These are phyloP conservation scores for Labeo catla DNA, from an alignment of 2,113 vertebrate species.

Conservation along the genomic window DNA sequence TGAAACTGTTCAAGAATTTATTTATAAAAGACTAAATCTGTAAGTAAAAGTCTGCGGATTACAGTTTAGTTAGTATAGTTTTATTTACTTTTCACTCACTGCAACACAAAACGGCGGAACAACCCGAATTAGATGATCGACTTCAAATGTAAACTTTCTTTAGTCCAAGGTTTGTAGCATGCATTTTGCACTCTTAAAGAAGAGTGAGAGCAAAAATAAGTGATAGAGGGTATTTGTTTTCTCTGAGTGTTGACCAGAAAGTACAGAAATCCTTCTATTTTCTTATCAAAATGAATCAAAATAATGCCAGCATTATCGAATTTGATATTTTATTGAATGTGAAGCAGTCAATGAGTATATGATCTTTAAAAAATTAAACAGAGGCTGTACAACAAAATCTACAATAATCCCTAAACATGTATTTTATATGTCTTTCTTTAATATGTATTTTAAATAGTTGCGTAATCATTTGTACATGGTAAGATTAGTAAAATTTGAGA, in stretches of 20 bases:
- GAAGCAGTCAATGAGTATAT: not conserved
- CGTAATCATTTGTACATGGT: not conserved
- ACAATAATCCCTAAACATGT: not conserved
- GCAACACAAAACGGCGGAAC: not conserved
- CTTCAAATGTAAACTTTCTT: not conserved
- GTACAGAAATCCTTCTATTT: too few relatives aligned
- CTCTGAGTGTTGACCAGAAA: not conserved
- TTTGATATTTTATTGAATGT: not conserved
- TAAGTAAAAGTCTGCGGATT: too few relatives aligned
- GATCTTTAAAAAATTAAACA: not conserved
- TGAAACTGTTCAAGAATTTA: too few relatives aligned
- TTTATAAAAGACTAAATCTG: too few relatives aligned
- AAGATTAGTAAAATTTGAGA: not conserved
- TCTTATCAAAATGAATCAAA: not conserved
- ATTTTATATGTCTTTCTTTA: not conserved
- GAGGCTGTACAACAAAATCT: not conserved
- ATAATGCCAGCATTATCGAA: not conserved
- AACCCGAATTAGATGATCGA: not conserved
- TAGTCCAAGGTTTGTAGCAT: not conserved
- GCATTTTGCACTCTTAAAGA: not conserved
- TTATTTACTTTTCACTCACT: not conserved
- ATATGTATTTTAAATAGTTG: not conserved
- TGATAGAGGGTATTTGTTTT: not conserved
- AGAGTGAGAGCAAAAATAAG: not conserved
- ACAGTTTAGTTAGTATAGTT: too few relatives aligned